Base-by-base conservation (phyloP, 2,888 invertebrate species). In the Eudemis profundana region DNA sequence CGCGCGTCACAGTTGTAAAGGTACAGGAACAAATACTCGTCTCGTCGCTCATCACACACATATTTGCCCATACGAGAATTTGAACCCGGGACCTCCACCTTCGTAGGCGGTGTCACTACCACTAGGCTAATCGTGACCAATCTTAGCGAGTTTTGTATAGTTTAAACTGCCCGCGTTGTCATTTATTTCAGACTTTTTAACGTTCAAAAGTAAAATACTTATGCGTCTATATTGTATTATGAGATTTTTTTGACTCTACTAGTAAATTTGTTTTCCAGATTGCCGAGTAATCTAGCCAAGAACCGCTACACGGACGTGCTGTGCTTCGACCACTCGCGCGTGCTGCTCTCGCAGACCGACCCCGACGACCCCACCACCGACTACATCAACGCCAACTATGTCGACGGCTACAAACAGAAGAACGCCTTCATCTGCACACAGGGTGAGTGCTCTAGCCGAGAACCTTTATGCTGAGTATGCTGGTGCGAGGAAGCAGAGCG, bases 351-450 rank as follows among this genome's bases (percentile, higher is more conserved):
- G 33, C 94, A 94, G 83, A 91, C 95, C 36, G 95, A 96, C 78
- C 86, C 89, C 42, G 95, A 94, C 73, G 96, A 96, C 79, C 93
- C 95, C 71, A 93, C 94, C 77, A 95, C 96, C 53, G 98, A 98
- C 90, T 99, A 99, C 84, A 98, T 99, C 85, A 98, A 99, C 92
- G 99, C 98, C 64, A 99, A 99, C 93, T 99, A 96, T 89, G 98
- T 99, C 60, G 98, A 99, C 91, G 99, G 99, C 15, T 99, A 98
- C 91, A 97, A 98, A 86, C 98, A 98, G 90, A 97, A 97, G 85
- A 98, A 98, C 90, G 98, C 98, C 61, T 99, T 98, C 90, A 99
- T 99, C 82, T 98, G 97, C 80, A 98, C 99, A 75, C 99, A 99
- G 94, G 99, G 97, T 97, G 76, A 82, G 78, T 68, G 8, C 2